Conservation (phyloP, 2,797 vertebrate species). For the Melanogrammus aeglefinus region DNA sequence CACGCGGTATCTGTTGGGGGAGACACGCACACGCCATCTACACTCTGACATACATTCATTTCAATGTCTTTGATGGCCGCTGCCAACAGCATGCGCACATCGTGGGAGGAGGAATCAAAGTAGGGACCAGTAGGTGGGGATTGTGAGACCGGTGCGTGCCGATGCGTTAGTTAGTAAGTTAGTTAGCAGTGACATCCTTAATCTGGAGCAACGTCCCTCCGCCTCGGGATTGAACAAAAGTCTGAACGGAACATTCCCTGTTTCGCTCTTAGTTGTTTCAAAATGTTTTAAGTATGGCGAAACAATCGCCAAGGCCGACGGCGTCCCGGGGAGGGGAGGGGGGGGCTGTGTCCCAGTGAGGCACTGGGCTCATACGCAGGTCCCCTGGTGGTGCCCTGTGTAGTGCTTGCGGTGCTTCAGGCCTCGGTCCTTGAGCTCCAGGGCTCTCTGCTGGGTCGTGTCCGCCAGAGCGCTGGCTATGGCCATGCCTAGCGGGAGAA, state of each 20-base stretch:
- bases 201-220: neutral
- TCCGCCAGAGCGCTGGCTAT: conserved; percentile 90
- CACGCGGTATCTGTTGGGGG: neutral
- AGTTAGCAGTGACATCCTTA: neutral
- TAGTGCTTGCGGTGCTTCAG: conserved; percentile 87
- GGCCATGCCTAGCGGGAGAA: conserved; percentile 75
- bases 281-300: no score
- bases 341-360: neutral
- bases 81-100: neutral
- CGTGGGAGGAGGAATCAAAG: neutral
- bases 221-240: neutral
- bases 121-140: neutral
- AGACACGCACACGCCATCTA: neutral
- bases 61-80: neutral
- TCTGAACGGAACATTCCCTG: no score
- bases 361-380: conserved; percentile 82
- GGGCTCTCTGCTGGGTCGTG: conserved; percentile 84
- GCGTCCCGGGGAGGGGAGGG: no score
- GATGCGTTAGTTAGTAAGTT: neutral
- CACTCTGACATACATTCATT: neutral
- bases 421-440: conserved; percentile 86
- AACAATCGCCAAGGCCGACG: neutral
- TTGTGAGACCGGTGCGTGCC: neutral
- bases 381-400: conserved; percentile 86
- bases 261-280: no score